A percentile compares a stretch with the other conserved stretches of the same genome.
phyloP scores from a whole-genome alignment of 2,888 invertebrate species.

The Apotomis betuletana region DNA sequence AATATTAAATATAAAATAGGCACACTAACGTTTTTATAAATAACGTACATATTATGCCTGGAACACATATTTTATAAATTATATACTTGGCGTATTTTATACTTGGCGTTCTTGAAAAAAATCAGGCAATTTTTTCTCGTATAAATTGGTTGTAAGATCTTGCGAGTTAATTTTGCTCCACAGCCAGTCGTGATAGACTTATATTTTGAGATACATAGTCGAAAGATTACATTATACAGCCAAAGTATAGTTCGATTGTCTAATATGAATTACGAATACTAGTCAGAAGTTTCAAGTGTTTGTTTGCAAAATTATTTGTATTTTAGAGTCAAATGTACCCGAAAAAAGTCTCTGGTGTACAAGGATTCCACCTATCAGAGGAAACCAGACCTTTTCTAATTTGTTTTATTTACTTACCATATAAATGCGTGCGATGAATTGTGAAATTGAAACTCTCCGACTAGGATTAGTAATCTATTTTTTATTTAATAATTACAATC shows the following conservation, averaged over 20 bases:
- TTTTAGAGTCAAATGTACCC: too few species aligned
- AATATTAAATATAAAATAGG: slow-evolving; percentile 18
- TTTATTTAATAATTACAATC: slow-evolving; percentile 12
- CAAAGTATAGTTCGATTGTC: background rate
- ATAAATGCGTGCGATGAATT: too few species aligned
- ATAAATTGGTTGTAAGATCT: background rate
- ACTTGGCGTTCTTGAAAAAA: background rate
- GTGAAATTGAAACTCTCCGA: background rate
- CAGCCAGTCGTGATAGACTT: background rate
- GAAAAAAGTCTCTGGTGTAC: too few species aligned
- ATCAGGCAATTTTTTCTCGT: background rate
- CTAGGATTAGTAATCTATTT: background rate
- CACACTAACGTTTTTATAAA: background rate
- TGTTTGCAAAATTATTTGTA: too few species aligned
- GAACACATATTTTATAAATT: background rate
- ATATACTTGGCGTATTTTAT: slow-evolving; percentile 5
- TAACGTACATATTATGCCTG: slow-evolving; percentile 16
- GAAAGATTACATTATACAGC: slow-evolving; percentile 9
- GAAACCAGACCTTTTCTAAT: too few species aligned
- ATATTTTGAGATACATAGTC: background rate
- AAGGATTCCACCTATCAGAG: too few species aligned
- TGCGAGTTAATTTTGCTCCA: background rate
- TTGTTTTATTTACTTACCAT: too few species aligned
- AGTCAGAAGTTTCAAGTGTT: background rate
- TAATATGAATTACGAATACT: slow-evolving; percentile 4